Conservation (phyloP, 2,888 invertebrate genomes). For the Aradus depressus region DNA sequence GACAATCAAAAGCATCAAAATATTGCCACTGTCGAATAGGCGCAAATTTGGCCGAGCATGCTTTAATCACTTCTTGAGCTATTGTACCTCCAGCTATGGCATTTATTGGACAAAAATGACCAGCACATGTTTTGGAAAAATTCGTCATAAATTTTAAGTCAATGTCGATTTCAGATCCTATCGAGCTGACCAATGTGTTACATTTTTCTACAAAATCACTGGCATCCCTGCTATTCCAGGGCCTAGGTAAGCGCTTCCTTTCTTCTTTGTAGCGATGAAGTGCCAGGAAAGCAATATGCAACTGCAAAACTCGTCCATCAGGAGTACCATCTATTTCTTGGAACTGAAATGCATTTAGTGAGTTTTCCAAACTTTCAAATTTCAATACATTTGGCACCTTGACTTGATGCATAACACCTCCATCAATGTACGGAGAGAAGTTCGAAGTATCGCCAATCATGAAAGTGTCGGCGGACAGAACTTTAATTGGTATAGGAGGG, state of each 20-base stretch:
- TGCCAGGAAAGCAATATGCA: slow-evolving; percentile 78
- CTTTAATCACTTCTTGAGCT: slow-evolving; percentile 99
- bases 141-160: slow-evolving; percentile 55
- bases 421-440: slow-evolving; percentile 68
- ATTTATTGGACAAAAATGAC: slow-evolving; percentile 79
- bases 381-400: slow-evolving; percentile 79
- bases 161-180: slow-evolving; percentile 51
- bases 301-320: slow-evolving; percentile 76
- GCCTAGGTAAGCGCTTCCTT: slow-evolving; percentile 56
- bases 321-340: slow-evolving; percentile 85
- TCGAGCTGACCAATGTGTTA: slow-evolving; percentile 45
- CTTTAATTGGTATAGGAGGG: slow-evolving; percentile 80
- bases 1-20: slow-evolving; percentile 89
- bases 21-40: slow-evolving; percentile 91
- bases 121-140: slow-evolving; percentile 69
- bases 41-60: slow-evolving; percentile 89
- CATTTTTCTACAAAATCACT: slow-evolving; percentile 53
- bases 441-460: slow-evolving; percentile 83
- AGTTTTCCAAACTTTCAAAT: slow-evolving; percentile 71
- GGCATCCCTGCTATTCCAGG: slow-evolving; percentile 67
- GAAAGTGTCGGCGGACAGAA: slow-evolving; percentile 89
- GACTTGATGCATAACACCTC: slow-evolving; percentile 90
- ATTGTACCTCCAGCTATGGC: slow-evolving; percentile 92
- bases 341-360: slow-evolving; percentile 70
- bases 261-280: slow-evolving; percentile 57